Base-by-base conservation (phyloP, 1,140 invertebrate genomes). In the Anastatus disparis region DNA sequence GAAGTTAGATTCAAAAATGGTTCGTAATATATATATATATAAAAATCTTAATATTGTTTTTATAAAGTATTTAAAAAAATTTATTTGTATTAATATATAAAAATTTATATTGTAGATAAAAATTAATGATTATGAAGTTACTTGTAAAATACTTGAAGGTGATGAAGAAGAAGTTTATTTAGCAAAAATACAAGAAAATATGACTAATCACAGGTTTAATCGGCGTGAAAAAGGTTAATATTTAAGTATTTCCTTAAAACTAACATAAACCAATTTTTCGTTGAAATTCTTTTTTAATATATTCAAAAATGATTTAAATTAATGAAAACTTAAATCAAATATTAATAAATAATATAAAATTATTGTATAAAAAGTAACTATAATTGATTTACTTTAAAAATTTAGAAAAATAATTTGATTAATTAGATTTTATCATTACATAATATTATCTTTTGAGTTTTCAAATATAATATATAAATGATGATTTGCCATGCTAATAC, bases 91-190 rank as follows among this genome's bases (percentile, higher is more conserved):
- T 35, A 35, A 35, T 6, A 35, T 35, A 35, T 35, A 38, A 24
- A 50, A 20, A 24, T 50, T 7, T 3, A 24, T 65, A 55, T 69
- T 72, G 46, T 29, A 81, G 76, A 38, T 90, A 6, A 87, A 84
- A 76, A 80, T 90, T 13, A 85, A 86, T n/a, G 89, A 89, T 2
- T 78, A 81, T 8, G 89, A 90, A 62, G 77, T 92, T 1, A 84
- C 84, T 1, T 87, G 91, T 42, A 87, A 88, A 64, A 74, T 90
- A 2, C 76, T 93, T 0, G 90, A 90, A 78, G 91, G 89, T 1
- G 91, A 93, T 24, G 92, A 93, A 79, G 92, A 93, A 77, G 87
- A 88, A 17, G 82, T 86, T 31, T 93, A 91, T 74, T 83, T 93
- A 27, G 81, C 87, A 15, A 91, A 90, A 77, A 90, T 88, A 24